Conservation (phyloP, 2,113 vertebrate genomes). For the Ptilorrhoa leucosticta region DNA sequence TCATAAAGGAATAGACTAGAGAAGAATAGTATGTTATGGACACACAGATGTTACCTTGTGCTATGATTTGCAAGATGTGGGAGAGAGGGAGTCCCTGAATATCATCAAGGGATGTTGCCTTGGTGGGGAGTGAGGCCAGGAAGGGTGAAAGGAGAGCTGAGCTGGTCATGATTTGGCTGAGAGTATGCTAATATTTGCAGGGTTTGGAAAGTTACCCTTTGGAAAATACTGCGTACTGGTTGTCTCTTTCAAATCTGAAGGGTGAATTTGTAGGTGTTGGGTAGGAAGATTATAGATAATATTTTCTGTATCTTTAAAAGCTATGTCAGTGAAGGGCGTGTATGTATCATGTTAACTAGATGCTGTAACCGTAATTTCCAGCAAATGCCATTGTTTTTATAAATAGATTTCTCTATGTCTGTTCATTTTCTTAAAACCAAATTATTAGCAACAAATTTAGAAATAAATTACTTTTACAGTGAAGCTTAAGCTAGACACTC, state of each 20-base stretch:
- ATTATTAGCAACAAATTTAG: not conserved
- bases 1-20: not conserved
- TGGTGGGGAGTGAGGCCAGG: not conserved
- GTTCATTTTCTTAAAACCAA: not conserved
- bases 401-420: not conserved
- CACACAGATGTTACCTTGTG: fast-evolving
- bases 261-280: not conserved
- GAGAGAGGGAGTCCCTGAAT: not conserved
- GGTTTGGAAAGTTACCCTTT: not conserved
- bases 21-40: not conserved
- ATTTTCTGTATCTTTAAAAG: not conserved
- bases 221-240: not conserved
- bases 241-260: not conserved
- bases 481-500: not conserved
- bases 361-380: not conserved
- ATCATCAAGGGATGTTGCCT: not conserved
- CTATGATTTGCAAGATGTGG: not conserved
- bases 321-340: not conserved
- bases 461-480: not conserved
- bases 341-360: not conserved
- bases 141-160: not conserved
- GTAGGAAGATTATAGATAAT: not conserved
- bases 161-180: not conserved
- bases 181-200: not conserved
- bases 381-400: not conserved